Evolutionary conservation across 2,113 vertebrate species (phyloP).

Genomic region (Thryonomys swinderianus): DNA sequence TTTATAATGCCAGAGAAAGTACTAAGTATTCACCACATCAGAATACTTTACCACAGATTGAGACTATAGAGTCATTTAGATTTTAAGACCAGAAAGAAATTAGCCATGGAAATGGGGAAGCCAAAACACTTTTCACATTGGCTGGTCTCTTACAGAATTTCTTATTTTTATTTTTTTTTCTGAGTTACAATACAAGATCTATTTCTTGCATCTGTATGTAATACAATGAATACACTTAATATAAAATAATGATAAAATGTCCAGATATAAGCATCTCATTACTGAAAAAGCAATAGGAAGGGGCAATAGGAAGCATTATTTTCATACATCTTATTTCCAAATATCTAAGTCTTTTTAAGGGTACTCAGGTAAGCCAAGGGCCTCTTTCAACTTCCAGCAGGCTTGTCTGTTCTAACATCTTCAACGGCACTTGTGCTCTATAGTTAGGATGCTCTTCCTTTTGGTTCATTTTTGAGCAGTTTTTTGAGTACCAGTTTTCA

Average conservation of each 20-base stretch:
- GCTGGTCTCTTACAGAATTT: neutral
- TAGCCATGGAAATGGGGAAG: slow-evolving; percentile 12
- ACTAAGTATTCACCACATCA: slow-evolving; percentile 70
- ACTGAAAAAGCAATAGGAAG: neutral
- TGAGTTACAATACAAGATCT: neutral
- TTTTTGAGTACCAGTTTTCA: neutral
- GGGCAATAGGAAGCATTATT: neutral
- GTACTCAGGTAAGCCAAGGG: neutral
- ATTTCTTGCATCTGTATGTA: neutral
- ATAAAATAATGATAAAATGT: neutral
- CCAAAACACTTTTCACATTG: slow-evolving; percentile 3
- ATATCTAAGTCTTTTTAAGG: neutral
- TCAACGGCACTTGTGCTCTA: neutral
- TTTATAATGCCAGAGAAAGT: slow-evolving; percentile 80
- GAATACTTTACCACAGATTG: slow-evolving; percentile 64
- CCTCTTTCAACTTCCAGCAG: neutral
- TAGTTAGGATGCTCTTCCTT: neutral
- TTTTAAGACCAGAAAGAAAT: slow-evolving; percentile 69
- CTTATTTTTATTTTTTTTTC: slow-evolving; percentile 28
- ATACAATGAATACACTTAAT: neutral
- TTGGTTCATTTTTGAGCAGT: neutral
- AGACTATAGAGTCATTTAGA: slow-evolving; percentile 58
- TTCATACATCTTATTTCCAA: slow-evolving; percentile 28
- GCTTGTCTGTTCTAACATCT: neutral
- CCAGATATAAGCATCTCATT: neutral